Percentiles rank a stretch among this genome's conserved stretches.
phyloP scores from a whole-genome alignment of 2,888 invertebrate genomes.

The Acrobasis consociella region DNA sequence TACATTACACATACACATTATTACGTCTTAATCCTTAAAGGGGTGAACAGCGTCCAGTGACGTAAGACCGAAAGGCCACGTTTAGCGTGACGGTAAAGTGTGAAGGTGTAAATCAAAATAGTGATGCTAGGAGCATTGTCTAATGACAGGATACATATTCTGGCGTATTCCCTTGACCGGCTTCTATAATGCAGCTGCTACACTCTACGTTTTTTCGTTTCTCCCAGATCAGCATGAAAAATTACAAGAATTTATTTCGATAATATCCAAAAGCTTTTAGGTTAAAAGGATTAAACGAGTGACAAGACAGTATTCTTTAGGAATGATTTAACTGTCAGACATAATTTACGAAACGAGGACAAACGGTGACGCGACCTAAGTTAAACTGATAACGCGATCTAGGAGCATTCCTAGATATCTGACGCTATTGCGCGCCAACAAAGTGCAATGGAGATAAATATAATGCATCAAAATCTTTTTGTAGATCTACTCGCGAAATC shows the following conservation, averaged over 20 bases:
- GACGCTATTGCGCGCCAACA: slow-evolving; percentile 46
- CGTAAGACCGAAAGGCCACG: too few species aligned
- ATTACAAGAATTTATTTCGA: too few species aligned
- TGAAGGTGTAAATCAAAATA: too few species aligned
- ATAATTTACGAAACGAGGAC: slow-evolving; percentile 57
- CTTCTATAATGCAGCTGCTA: too few species aligned
- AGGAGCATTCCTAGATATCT: slow-evolving; percentile 59
- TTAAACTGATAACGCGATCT: slow-evolving; percentile 67
- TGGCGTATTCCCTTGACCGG: too few species aligned
- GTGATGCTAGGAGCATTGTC: too few species aligned
- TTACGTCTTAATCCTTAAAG: not conserved
- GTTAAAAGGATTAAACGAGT: not conserved
- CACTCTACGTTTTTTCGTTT: too few species aligned
- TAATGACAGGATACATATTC: too few species aligned
- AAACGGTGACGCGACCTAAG: slow-evolving; percentile 64
- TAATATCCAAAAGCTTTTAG: not conserved
- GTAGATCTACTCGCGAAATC: slow-evolving; percentile 29
- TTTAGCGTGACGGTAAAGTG: too few species aligned
- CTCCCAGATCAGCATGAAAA: too few species aligned
- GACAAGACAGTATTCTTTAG: slow-evolving; percentile 21
- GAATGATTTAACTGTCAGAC: slow-evolving; percentile 47
- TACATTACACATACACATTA: not conserved
- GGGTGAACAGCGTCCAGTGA: not conserved
- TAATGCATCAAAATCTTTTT: slow-evolving; percentile 14
- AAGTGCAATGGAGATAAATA: slow-evolving; percentile 14